Conservation (phyloP, 1,140 invertebrate genomes). For the Medauroidea extradentata region DNA sequence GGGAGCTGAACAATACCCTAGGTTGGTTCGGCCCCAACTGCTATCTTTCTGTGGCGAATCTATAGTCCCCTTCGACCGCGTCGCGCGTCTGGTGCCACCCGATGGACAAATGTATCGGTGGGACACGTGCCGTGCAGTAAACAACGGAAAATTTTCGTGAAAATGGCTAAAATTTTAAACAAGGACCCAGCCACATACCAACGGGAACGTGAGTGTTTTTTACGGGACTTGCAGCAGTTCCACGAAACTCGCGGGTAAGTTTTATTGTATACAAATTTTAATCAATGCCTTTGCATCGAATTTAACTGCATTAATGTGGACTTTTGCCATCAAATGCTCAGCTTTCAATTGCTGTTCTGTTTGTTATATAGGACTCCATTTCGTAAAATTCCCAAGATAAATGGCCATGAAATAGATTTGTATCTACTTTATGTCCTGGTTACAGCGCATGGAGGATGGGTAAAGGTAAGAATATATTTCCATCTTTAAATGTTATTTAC, state of each 20-base stretch:
- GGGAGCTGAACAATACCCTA: constrained; percentile 32
- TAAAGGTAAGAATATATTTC: constrained; percentile 66
- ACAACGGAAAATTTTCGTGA: constrained; percentile 27
- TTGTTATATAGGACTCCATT: constrained; percentile 66
- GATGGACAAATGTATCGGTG: constrained; percentile 24
- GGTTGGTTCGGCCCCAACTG: constrained; percentile 32
- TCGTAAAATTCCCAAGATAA: constrained; percentile 71
- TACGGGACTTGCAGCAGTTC: constrained; percentile 75
- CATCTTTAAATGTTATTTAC: neutral
- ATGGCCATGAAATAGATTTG: constrained; percentile 84
- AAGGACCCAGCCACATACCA: constrained; percentile 67
- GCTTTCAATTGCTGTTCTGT: constrained; percentile 15
- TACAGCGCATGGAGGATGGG: constrained; percentile 85
- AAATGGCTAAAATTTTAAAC: constrained; percentile 64
- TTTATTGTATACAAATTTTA: neutral
- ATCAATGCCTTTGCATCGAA: too few species aligned
- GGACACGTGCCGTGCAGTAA: constrained; percentile 24
- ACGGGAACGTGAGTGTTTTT: constrained; percentile 66
- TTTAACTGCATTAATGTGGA: too few species aligned
- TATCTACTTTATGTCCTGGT: constrained; percentile 86
- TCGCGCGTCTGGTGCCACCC: constrained; percentile 28
- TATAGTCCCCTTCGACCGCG: constrained; percentile 28
- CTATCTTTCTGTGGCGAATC: constrained; percentile 29
- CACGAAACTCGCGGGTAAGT: constrained; percentile 79
- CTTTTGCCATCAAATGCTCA: neutral